A percentile compares a stretch with the other conserved stretches of the same genome.
These are phyloP conservation scores for Tyto alba DNA, from an alignment of 2,113 vertebrate genomes.

Conservation along the genomic window DNA sequence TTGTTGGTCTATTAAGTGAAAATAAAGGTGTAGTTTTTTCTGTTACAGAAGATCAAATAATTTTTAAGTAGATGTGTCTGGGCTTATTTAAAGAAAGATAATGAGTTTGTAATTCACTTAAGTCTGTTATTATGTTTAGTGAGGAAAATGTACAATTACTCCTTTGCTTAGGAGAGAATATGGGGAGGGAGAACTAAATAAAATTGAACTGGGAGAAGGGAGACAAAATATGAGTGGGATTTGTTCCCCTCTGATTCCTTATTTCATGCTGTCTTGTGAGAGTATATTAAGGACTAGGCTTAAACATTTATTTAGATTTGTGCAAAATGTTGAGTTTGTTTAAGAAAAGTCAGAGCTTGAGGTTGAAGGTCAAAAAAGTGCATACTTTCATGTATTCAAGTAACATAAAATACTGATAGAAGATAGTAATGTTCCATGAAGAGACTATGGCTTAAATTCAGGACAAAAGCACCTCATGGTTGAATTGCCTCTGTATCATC, in stretches of 20 bases:
- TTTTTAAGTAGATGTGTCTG: neutral
- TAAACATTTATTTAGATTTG: neutral
- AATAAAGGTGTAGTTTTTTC: neutral
- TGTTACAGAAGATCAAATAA: neutral
- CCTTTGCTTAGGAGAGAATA: neutral
- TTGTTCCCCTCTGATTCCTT: neutral
- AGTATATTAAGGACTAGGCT: neutral
- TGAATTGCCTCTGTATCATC: neutral
- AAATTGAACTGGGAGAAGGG: neutral
- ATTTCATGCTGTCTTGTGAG: neutral
- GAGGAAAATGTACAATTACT: neutral
- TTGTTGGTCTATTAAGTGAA: neutral
- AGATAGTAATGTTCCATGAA: neutral
- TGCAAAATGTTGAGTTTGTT: neutral
- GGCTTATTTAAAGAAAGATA: neutral
- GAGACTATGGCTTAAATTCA: neutral
- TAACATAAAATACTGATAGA: neutral
- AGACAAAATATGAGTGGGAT: neutral
- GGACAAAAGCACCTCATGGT: neutral
- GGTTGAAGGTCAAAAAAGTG: neutral
- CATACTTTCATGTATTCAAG: neutral
- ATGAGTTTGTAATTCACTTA: neutral
- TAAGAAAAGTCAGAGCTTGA: neutral
- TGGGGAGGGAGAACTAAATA: neutral
- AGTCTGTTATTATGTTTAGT: neutral